These are phyloP conservation scores for Polyodon spathula DNA, from an alignment of 2,113 vertebrate genomes.

Conservation along the genomic window DNA sequence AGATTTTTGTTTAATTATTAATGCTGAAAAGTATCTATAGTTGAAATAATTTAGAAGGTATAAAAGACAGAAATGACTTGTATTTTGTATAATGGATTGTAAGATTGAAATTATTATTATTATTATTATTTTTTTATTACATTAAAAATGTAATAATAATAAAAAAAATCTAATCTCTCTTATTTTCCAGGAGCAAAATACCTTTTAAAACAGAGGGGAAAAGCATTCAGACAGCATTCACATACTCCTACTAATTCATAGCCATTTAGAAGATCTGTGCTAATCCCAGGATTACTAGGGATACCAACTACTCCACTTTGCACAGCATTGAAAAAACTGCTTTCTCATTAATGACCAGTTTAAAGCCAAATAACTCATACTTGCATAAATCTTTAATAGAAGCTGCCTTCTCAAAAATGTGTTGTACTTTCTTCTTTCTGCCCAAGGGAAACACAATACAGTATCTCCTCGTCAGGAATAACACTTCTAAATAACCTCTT, in stretches of 20 bases:
- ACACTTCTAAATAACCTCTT: too few relatives aligned
- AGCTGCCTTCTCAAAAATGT: constrained; percentile 54
- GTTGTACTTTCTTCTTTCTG: constrained; percentile 51
- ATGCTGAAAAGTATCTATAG: too few relatives aligned
- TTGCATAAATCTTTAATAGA: constrained; percentile 86
- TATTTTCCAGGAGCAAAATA: neutral
- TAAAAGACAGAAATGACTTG: too few relatives aligned
- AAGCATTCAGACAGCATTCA: constrained; percentile 39
- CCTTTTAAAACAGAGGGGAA: constrained; percentile 26
- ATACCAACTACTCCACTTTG: constrained; percentile 78
- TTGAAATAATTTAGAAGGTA: too few relatives aligned
- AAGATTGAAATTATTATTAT: too few relatives aligned
- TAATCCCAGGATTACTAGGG: constrained; percentile 92
- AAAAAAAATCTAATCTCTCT: constrained; percentile 3
- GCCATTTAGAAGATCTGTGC: constrained; percentile 78
- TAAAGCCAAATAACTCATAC: constrained; percentile 68
- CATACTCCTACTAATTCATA: constrained; percentile 63
- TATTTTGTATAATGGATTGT: too few relatives aligned
- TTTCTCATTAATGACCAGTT: constrained; percentile 68
- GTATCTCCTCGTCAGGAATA: constrained; percentile 64
- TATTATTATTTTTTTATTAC: too few relatives aligned
- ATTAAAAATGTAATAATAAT: too few relatives aligned
- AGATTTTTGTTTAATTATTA: too few relatives aligned
- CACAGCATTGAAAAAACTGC: constrained; percentile 66
- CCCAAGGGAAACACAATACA: constrained; percentile 58